A percentile compares a stretch with the other conserved stretches of the same genome.
These are phyloP conservation scores for Leuctra nigra DNA, from an alignment of 2,888 invertebrate genomes.

Conservation along the genomic window DNA sequence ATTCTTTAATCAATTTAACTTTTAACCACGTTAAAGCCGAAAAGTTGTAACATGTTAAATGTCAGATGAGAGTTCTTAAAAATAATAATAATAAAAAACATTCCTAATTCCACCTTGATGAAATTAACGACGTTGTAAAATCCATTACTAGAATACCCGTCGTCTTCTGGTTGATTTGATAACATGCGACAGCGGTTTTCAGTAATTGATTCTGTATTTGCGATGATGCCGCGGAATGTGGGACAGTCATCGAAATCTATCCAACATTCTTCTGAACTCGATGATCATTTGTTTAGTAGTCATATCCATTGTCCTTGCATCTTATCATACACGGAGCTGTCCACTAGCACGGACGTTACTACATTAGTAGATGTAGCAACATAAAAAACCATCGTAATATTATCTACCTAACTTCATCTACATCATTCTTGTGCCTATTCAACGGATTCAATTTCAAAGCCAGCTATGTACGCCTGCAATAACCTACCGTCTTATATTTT, in stretches of 20 bases:
- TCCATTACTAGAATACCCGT: constrained; percentile 7
- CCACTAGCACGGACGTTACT: constrained; percentile 4
- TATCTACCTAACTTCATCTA: constrained; percentile 14
- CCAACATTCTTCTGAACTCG: constrained; percentile 1
- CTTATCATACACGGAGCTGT: constrained; percentile 11
- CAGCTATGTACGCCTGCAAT: not conserved
- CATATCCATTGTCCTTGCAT: constrained; percentile 14
- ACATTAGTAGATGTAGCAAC: constrained; percentile 12
- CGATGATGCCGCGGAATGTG: constrained; percentile 10
- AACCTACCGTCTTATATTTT: not conserved
- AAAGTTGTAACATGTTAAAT: not conserved
- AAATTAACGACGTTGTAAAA: not conserved
- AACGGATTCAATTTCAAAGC: constrained; percentile 12
- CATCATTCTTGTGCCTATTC: constrained; percentile 15
- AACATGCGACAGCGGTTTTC: not conserved
- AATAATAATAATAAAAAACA: too few species aligned
- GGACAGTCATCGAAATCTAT: constrained; percentile 9
- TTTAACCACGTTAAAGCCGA: not conserved
- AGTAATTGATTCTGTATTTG: constrained; percentile 13
- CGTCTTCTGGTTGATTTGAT: not conserved
- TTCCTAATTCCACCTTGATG: too few species aligned
- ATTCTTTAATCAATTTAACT: constrained; percentile 8
- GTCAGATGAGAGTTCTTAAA: too few species aligned
- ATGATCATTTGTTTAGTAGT: constrained; percentile 16
- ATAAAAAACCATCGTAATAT: constrained; percentile 13